Conservation (phyloP, 2,888 invertebrate genomes). For the Chironomus riparius region DNA sequence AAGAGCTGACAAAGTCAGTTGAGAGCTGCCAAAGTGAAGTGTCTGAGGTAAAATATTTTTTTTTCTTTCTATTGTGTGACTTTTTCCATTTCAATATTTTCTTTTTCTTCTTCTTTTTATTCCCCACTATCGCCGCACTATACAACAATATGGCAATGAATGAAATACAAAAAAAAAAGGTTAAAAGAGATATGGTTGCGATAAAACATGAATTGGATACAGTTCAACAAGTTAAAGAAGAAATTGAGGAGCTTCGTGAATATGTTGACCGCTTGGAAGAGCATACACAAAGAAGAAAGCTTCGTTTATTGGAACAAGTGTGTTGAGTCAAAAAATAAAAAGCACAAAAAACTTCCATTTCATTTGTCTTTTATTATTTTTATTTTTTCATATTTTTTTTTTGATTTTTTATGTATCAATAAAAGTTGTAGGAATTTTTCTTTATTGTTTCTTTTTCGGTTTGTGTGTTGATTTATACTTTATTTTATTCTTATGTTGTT, state of each 20-base stretch:
- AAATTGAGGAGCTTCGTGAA: slow-evolving; percentile 85
- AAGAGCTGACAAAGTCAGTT: slow-evolving; percentile 88
- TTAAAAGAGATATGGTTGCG: slow-evolving; percentile 90
- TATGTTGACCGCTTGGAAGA: slow-evolving; percentile 88
- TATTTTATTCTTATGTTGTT: slow-evolving; percentile 19
- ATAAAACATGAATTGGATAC: slow-evolving; percentile 90
- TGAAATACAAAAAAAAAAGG: slow-evolving; percentile 40
- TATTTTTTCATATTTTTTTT: slow-evolving; percentile 6
- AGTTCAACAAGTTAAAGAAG: slow-evolving; percentile 90
- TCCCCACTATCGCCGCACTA: slow-evolving; percentile 28
- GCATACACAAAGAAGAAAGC: slow-evolving; percentile 81
- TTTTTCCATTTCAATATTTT: not conserved
- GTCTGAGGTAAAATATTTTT: slow-evolving; percentile 53
- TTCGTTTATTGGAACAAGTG: slow-evolving; percentile 87
- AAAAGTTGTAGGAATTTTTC: not conserved
- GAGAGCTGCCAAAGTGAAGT: slow-evolving; percentile 93
- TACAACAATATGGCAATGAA: slow-evolving; percentile 30
- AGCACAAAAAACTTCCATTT: not conserved
- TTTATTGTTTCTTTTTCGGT: not conserved
- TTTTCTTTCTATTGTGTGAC: not conserved
- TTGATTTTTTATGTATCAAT: not conserved
- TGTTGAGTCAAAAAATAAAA: slow-evolving; percentile 31
- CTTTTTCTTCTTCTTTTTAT: not conserved
- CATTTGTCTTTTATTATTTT: not conserved
- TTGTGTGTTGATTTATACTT: slow-evolving; percentile 14